These are phyloP conservation scores for Protomyctophum bolini DNA, from an alignment of 2,113 vertebrate genomes.

Conservation along the genomic window DNA sequence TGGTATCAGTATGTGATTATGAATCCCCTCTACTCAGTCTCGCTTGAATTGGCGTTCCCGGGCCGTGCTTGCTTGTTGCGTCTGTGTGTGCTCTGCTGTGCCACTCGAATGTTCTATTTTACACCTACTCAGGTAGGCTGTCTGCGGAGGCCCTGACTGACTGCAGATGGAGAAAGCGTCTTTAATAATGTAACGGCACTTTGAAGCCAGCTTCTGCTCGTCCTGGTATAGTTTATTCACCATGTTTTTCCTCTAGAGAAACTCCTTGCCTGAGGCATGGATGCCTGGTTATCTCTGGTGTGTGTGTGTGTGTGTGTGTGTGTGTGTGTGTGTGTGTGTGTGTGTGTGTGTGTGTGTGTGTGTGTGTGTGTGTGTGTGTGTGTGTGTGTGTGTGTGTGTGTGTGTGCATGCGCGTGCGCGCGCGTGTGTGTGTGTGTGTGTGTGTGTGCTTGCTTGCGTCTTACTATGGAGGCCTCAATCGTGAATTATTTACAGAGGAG, in stretches of 20 bases:
- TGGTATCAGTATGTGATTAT: neutral
- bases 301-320: neutral
- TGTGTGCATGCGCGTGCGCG: too few relatives aligned
- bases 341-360: too few relatives aligned
- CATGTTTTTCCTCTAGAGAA: slow-evolving; percentile 42
- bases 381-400: too few relatives aligned
- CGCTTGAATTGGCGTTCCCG: neutral
- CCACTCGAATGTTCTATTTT: slow-evolving; percentile 11
- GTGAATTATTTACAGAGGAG: slow-evolving; percentile 47
- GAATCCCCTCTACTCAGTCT: neutral
- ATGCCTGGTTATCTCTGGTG: slow-evolving; percentile 45
- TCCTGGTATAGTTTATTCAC: slow-evolving; percentile 50
- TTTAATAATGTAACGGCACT: slow-evolving; percentile 68
- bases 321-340: too few relatives aligned
- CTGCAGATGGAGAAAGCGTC: slow-evolving; percentile 53
- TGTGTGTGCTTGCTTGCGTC: neutral
- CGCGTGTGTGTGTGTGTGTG: too few relatives aligned
- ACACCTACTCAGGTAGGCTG: slow-evolving; percentile 42
- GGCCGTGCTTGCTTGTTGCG: slow-evolving; percentile 7
- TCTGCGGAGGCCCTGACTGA: slow-evolving; percentile 33
- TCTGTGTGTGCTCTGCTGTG: slow-evolving; percentile 16
- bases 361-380: too few relatives aligned
- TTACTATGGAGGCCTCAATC: slow-evolving; percentile 20
- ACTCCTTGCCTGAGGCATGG: slow-evolving; percentile 52
- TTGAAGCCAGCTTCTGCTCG: slow-evolving; percentile 51